phyloP scores from a whole-genome alignment of 2,888 invertebrate genomes.

The Argyresthia albistria region DNA sequence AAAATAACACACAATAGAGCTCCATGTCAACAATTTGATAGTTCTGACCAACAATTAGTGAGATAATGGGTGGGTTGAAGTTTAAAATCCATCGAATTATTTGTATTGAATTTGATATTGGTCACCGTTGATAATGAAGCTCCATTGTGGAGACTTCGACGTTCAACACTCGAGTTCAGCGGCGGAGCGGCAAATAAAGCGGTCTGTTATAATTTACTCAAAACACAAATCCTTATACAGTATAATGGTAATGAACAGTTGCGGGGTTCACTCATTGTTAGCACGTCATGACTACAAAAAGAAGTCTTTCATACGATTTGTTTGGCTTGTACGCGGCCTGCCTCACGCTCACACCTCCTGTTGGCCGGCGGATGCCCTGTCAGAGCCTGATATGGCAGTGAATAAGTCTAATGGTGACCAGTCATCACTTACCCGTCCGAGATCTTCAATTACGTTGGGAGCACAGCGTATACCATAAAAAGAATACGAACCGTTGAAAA shows the following conservation, averaged over 20 bases:
- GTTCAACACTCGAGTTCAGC: slow-evolving; percentile 26
- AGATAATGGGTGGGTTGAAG: slow-evolving; percentile 23
- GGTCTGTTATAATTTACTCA: slow-evolving; percentile 71
- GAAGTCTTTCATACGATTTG: slow-evolving; percentile 58
- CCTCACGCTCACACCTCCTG: not conserved
- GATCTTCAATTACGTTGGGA: slow-evolving; percentile 57
- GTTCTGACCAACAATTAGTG: slow-evolving; percentile 26
- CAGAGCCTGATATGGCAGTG: slow-evolving; percentile 30
- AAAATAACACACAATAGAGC: slow-evolving; percentile 22
- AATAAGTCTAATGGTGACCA: slow-evolving; percentile 50
- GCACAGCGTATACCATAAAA: slow-evolving; percentile 41
- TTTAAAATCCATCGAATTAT: slow-evolving; percentile 32
- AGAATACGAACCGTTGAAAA: slow-evolving; percentile 60
- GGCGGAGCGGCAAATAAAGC: slow-evolving; percentile 53
- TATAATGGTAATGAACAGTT: slow-evolving; percentile 70
- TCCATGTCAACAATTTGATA: slow-evolving; percentile 18
- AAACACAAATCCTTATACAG: slow-evolving; percentile 69
- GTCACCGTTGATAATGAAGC: slow-evolving; percentile 65
- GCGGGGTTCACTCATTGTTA: slow-evolving; percentile 61
- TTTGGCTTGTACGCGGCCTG: slow-evolving; percentile 24
- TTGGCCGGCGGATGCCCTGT: not conserved
- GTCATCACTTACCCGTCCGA: slow-evolving; percentile 50
- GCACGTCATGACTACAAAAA: slow-evolving; percentile 62
- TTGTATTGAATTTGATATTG: slow-evolving; percentile 41
- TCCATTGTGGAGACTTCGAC: slow-evolving; percentile 31